Conservation (phyloP, 2,888 invertebrate genomes). For the Candidula unifasciata region DNA sequence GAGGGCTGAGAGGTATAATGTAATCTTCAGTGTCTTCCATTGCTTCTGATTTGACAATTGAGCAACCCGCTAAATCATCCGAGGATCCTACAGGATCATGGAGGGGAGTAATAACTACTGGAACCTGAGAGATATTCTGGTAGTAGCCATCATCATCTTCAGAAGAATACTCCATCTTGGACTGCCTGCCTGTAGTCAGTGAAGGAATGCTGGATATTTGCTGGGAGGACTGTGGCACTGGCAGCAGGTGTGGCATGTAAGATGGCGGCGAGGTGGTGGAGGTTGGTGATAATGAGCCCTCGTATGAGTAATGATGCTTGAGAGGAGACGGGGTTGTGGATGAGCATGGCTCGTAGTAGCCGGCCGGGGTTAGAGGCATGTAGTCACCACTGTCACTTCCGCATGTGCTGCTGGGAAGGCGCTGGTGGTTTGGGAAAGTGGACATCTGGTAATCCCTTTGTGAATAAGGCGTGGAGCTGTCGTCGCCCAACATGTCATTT, state of each 20-base stretch:
- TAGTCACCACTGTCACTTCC: constrained; percentile 41
- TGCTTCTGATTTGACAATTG: constrained; percentile 25
- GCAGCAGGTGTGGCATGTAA: constrained; percentile 15
- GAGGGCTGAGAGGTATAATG: constrained; percentile 51
- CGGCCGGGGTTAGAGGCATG: constrained; percentile 21
- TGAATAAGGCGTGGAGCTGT: constrained; percentile 6
- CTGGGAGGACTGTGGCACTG: not conserved
- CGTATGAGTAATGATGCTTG: constrained; percentile 35
- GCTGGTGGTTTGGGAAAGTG: constrained; percentile 15
- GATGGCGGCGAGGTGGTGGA: constrained; percentile 39
- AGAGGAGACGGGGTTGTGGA: constrained; percentile 34
- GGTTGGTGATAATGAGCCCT: constrained; percentile 38
- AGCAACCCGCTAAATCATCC: constrained; percentile 15
- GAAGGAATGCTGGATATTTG: constrained; percentile 6
- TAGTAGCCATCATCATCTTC: constrained; percentile 31
- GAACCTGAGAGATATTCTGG: not conserved
- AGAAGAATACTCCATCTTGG: constrained; percentile 40
- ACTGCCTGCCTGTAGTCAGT: not conserved
- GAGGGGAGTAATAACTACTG: not conserved
- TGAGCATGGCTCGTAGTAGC: constrained; percentile 26
- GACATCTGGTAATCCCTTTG: constrained; percentile 5
- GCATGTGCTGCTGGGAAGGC: constrained; percentile 24
- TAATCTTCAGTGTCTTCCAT: constrained; percentile 37
- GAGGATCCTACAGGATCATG: constrained; percentile 28
- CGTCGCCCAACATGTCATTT: constrained; percentile 36